Conservation (phyloP, 2,797 vertebrate genomes). For the Bufotes viridis region DNA sequence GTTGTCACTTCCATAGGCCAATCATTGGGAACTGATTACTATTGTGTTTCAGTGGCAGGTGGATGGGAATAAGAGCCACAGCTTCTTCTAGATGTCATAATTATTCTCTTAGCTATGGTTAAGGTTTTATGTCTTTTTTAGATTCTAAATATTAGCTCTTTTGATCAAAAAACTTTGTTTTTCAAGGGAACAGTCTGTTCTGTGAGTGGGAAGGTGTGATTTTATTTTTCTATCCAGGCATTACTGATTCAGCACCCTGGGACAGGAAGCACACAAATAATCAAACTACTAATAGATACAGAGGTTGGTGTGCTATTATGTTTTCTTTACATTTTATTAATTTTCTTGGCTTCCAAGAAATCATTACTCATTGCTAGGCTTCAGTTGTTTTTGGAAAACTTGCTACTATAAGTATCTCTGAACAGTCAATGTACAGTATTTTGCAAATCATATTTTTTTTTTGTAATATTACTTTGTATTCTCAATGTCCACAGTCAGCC, state of each 20-base stretch:
- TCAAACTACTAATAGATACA: constrained; percentile 23
- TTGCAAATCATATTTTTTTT: too few species aligned
- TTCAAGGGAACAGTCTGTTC: constrained; percentile 40
- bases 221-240: constrained; percentile 24
- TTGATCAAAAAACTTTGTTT: constrained; percentile 28
- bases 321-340: constrained; percentile 15
- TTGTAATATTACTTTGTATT: not conserved
- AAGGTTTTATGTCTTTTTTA: not conserved
- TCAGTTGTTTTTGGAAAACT: not conserved
- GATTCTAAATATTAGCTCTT: not conserved
- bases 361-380: not conserved
- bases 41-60: not conserved
- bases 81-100: not conserved
- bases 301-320: not conserved
- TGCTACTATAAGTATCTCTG: not conserved
- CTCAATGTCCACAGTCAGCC: not conserved
- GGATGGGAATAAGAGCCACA: not conserved
- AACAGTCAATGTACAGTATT: not conserved
- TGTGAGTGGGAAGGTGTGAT: constrained; percentile 42
- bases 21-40: not conserved
- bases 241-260: constrained; percentile 34
- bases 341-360: constrained; percentile 10
- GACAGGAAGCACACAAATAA: constrained; percentile 17
- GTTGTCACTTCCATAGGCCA: not conserved
- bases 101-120: not conserved